Percentiles rank a stretch among this genome's conserved stretches.
phyloP scores from a whole-genome alignment of 1,140 invertebrate genomes.

The Zaprionus davidi region DNA sequence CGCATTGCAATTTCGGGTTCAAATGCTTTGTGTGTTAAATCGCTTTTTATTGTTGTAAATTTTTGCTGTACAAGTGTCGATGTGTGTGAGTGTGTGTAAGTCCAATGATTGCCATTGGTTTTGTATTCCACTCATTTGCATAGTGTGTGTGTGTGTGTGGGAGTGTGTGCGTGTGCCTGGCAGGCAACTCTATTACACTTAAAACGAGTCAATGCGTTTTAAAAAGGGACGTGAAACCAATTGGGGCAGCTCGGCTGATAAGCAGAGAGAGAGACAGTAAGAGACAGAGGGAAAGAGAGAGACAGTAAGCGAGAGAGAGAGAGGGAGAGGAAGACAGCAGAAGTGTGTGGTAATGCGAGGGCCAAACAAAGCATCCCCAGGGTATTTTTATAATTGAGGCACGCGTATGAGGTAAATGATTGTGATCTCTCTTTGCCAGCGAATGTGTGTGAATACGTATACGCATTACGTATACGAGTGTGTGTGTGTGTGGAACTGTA shows the following conservation, averaged over 20 bases:
- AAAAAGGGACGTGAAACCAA: constrained; percentile 53
- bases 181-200: constrained; percentile 79
- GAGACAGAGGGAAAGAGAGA: constrained; percentile 9
- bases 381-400: constrained; percentile 68
- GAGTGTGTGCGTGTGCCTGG: constrained; percentile 50
- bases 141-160: constrained; percentile 32
- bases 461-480: not conserved
- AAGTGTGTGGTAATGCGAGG: constrained; percentile 1
- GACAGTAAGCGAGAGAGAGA: not conserved
- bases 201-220: constrained; percentile 78
- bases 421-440: constrained; percentile 55
- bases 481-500: not conserved
- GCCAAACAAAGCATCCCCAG: constrained; percentile 45
- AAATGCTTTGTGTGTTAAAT: constrained; percentile 74
- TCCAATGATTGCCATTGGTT: constrained; percentile 71
- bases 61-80: constrained; percentile 44
- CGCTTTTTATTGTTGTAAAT: constrained; percentile 78
- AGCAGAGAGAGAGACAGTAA: not conserved
- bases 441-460: not conserved
- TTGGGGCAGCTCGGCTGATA: constrained; percentile 24
- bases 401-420: constrained; percentile 70
- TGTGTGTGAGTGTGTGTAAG: constrained; percentile 37
- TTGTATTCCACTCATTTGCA: constrained; percentile 64
- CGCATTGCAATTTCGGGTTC: constrained; percentile 75
- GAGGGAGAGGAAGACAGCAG: not conserved